A percentile compares a stretch with the other conserved stretches of the same genome.
phyloP scores from a whole-genome alignment of 2,797 vertebrate genomes.

The Siniperca undulata region DNA sequence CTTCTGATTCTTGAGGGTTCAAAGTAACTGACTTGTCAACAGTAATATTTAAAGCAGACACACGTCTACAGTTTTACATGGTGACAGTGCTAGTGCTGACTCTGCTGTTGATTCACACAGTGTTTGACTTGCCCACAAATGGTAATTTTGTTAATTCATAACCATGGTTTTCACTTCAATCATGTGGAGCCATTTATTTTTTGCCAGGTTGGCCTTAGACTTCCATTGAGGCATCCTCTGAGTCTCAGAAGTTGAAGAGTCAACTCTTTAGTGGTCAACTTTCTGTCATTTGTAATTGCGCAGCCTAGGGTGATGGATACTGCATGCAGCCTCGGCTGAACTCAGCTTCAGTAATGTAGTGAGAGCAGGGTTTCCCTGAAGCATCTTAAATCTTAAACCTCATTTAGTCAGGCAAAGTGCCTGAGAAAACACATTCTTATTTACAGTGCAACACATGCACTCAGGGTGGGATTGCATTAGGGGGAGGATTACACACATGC shows the following conservation, averaged over 20 bases:
- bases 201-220: constrained; percentile 55
- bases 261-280: constrained; percentile 68
- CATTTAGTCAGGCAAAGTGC: constrained; percentile 66
- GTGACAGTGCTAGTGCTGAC: constrained; percentile 47
- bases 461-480: constrained; percentile 46
- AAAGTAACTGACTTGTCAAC: constrained; percentile 42
- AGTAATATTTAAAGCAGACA: constrained; percentile 46
- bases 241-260: constrained; percentile 63
- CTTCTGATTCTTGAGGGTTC: constrained; percentile 10
- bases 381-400: constrained; percentile 70
- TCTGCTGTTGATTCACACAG: constrained; percentile 47
- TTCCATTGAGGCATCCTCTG: constrained; percentile 57
- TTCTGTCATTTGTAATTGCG: constrained; percentile 68
- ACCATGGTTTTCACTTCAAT: constrained; percentile 58
- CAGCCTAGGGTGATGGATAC: constrained; percentile 60
- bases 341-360: constrained; percentile 53
- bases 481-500: constrained; percentile 50
- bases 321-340: constrained; percentile 63
- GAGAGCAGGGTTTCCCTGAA: constrained; percentile 64
- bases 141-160: constrained; percentile 48
- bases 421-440: constrained; percentile 70
- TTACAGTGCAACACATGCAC: constrained; percentile 70
- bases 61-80: constrained; percentile 25
- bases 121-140: constrained; percentile 43
- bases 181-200: constrained; percentile 50